A percentile compares a stretch with the other conserved stretches of the same genome.
Conservation (phyloP, 2,113 vertebrate genomes). For the Lota lota region DNA sequence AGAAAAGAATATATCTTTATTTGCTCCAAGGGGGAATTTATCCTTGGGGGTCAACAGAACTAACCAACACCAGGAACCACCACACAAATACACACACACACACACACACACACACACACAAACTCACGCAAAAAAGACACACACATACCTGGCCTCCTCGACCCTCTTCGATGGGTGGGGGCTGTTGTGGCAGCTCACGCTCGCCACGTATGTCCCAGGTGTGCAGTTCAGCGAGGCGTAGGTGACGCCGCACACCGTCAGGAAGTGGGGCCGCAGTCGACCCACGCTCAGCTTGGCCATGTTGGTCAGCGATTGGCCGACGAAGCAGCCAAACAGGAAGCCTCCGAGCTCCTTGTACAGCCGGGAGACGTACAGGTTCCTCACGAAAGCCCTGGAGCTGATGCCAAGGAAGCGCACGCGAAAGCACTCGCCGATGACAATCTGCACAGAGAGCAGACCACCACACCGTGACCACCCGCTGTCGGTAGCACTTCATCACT, state of each 20-base stretch:
- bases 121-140: not conserved
- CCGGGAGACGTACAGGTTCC: conserved; percentile 59
- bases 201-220: conserved; percentile 50
- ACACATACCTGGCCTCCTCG: conserved; percentile 66
- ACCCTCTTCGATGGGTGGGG: conserved; percentile 22
- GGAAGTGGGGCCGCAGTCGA: conserved; percentile 70
- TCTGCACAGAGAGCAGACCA: conserved; percentile 38
- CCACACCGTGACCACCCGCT: no score
- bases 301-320: conserved; percentile 76
- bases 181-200: conserved; percentile 48
- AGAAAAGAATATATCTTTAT: not conserved
- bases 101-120: conserved; percentile 1
- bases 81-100: not conserved
- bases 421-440: conserved; percentile 66
- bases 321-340: conserved; percentile 71
- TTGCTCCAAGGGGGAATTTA: not conserved
- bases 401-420: conserved; percentile 38
- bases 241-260: conserved; percentile 64
- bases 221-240: conserved; percentile 59
- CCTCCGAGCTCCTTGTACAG: conserved; percentile 78
- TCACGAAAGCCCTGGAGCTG: conserved; percentile 41
- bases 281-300: conserved; percentile 71
- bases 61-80: no score
- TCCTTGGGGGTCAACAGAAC: no score
- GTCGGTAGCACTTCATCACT: no score